These are phyloP conservation scores for Gastracanthus pulcherrimus DNA, from an alignment of 2,888 invertebrate species.

Conservation along the genomic window DNA sequence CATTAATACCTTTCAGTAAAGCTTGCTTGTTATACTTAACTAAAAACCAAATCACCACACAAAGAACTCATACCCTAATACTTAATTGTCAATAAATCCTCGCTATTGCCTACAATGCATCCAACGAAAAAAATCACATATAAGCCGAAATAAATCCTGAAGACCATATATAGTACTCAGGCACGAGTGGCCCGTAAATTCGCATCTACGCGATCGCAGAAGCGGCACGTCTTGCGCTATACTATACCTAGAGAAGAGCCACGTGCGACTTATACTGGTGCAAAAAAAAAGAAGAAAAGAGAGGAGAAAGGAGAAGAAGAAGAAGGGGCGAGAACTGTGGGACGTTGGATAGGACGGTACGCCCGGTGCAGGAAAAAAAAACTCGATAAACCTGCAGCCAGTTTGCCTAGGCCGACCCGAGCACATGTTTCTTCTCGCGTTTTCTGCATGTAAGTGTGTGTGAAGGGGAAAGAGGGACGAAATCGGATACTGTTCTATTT, in stretches of 20 bases:
- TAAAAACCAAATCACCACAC: too few relatives aligned
- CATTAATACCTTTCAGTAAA: too few relatives aligned
- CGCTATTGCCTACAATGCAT: not conserved
- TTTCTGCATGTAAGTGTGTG: too few relatives aligned
- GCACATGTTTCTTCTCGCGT: not conserved
- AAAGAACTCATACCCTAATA: too few relatives aligned
- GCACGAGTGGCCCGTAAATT: conserved; percentile 18
- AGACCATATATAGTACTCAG: not conserved
- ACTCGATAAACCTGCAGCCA: conserved; percentile 36
- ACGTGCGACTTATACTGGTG: not conserved
- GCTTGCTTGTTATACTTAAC: too few relatives aligned
- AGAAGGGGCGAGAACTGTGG: too few relatives aligned
- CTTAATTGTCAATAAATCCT: too few relatives aligned
- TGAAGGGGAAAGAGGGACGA: too few relatives aligned
- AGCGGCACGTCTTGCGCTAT: too few relatives aligned
- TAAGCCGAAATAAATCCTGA: not conserved
- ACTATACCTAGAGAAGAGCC: not conserved
- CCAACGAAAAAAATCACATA: not conserved
- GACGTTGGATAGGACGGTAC: conserved; percentile 22
- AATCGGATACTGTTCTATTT: too few relatives aligned
- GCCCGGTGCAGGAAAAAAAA: conserved; percentile 14
- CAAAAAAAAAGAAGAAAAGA: too few relatives aligned
- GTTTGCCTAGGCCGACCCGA: conserved; percentile 3
- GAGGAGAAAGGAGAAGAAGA: too few relatives aligned
- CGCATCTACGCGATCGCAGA: not conserved